Percentiles rank a stretch among this genome's conserved stretches.
Evolutionary conservation across 2,797 vertebrate species (phyloP).

Genomic region (Synanceia verrucosa): DNA sequence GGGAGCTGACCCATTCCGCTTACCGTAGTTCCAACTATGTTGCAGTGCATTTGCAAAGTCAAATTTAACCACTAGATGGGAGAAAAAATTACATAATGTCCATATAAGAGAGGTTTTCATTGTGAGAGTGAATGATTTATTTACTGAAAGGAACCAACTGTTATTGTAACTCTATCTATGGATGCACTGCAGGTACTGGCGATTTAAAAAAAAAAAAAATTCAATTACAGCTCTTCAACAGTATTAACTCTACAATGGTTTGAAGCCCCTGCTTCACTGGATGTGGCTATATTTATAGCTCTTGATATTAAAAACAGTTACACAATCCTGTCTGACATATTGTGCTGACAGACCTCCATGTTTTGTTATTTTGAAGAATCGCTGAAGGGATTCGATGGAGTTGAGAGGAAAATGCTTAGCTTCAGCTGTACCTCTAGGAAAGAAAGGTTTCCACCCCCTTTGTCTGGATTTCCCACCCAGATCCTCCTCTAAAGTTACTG

Average conservation of each 20-base stretch:
- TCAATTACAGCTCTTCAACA: neutral
- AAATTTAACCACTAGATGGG: no score
- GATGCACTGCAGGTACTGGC: neutral
- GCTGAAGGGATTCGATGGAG: neutral
- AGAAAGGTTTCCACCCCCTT: no score
- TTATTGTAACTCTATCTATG: neutral
- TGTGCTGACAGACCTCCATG: neutral
- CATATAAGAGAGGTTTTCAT: neutral
- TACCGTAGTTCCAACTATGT: no score
- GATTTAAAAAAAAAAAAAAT: slow-evolving; percentile 3
- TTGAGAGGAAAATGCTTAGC: neutral
- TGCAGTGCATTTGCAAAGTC: no score
- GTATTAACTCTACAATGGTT: neutral
- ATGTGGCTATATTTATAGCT: slow-evolving; percentile 23
- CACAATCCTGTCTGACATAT: neutral
- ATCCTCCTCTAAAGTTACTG: no score
- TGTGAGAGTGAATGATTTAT: neutral
- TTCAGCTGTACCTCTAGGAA: neutral
- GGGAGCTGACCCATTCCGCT: no score
- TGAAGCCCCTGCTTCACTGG: neutral
- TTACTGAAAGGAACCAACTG: neutral
- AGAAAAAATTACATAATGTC: no score
- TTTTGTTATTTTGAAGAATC: slow-evolving; percentile 7
- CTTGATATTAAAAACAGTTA: slow-evolving; percentile 20
- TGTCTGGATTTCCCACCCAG: no score